These are phyloP conservation scores for Apamea epomidion DNA, from an alignment of 2,888 invertebrate species.

Conservation along the genomic window DNA sequence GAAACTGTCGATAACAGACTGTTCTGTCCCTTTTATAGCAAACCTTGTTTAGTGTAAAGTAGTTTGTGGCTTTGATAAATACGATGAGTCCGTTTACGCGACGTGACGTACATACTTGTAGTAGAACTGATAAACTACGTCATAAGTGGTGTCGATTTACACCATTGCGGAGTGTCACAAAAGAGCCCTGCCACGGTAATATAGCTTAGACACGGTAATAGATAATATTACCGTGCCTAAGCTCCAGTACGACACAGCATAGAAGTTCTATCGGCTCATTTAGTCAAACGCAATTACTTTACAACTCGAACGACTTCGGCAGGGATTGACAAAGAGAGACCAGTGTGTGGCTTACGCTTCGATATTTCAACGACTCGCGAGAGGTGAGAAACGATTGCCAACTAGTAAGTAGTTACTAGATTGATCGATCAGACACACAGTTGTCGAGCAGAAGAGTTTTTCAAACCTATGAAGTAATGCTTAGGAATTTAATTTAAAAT, in stretches of 20 bases:
- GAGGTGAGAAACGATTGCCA: background rate
- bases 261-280: background rate
- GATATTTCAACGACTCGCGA: background rate
- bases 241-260: background rate
- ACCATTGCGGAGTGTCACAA: background rate
- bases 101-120: no score
- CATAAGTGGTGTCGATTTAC: conserved; percentile 5
- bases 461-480: no score
- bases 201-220: no score
- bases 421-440: background rate
- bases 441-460: background rate
- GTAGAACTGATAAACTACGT: conserved; percentile 1
- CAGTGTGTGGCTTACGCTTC: background rate
- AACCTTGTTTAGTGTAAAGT: no score
- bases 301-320: background rate
- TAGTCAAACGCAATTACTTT: background rate
- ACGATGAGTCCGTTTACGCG: conserved; percentile 25
- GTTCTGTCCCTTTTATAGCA: background rate
- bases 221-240: no score
- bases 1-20: background rate
- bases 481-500: background rate
- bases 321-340: background rate
- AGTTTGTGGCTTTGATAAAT: conserved; percentile 16
- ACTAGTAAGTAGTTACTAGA: background rate
- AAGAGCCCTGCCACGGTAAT: no score